phyloP scores from a whole-genome alignment of 2,113 vertebrate species.

The Cranoglanis bouderius region DNA sequence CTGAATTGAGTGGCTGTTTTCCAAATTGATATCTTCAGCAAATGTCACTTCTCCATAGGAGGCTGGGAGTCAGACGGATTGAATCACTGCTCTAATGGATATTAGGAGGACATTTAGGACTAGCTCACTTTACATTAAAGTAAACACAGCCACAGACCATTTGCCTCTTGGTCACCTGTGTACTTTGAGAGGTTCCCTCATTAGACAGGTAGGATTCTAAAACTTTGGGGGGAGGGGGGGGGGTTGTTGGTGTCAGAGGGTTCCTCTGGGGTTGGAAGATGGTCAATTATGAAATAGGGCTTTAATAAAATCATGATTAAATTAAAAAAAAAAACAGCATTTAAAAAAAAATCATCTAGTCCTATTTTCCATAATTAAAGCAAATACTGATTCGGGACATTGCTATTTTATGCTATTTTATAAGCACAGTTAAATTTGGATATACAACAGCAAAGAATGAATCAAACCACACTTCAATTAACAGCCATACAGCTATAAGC shows the following conservation, averaged over 20 bases:
- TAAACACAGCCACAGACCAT: background rate
- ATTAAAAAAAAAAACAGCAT: no score
- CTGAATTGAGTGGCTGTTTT: constrained; percentile 3
- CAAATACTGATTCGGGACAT: background rate
- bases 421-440: background rate
- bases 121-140: background rate
- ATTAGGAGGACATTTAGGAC: background rate
- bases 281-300: no score
- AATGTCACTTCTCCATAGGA: background rate
- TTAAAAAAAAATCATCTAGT: no score
- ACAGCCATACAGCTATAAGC: background rate
- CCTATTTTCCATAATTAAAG: background rate
- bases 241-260: no score
- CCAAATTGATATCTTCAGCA: constrained; percentile 16
- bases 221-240: no score
- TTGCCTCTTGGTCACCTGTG: background rate
- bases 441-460: background rate
- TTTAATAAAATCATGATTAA: no score
- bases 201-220: no score
- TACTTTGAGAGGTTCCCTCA: background rate
- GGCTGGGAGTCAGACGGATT: background rate
- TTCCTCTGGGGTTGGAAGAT: no score
- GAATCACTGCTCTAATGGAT: constrained; percentile 10
- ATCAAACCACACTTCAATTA: background rate
- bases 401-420: background rate